A percentile compares a stretch with the other conserved stretches of the same genome.
Conservation (phyloP, 2,888 invertebrate species). For the Ichneumoninae sp. region DNA sequence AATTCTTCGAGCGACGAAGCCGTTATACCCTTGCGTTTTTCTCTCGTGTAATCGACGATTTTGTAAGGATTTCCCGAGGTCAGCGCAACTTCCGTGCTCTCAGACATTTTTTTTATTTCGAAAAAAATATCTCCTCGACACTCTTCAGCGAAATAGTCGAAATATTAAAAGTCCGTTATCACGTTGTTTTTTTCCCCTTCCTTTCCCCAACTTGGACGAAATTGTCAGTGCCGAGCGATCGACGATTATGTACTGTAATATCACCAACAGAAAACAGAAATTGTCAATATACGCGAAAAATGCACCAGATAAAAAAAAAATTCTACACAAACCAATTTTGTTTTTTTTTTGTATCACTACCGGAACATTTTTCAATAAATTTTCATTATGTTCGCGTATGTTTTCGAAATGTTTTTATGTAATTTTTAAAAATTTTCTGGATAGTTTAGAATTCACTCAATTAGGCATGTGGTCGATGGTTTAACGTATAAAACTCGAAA, state of each 20-base stretch:
- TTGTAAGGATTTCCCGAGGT: slow-evolving; percentile 89
- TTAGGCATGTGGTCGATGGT: slow-evolving; percentile 52
- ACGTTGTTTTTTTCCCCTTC: neutral
- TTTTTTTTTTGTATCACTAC: neutral
- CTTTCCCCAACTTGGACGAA: neutral
- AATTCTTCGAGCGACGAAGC: slow-evolving; percentile 92
- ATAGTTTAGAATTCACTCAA: slow-evolving; percentile 59
- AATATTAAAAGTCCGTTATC: neutral
- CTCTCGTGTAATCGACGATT: slow-evolving; percentile 92
- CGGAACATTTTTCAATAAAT: slow-evolving; percentile 20
- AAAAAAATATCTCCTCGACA: neutral
- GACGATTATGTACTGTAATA: slow-evolving; percentile 32
- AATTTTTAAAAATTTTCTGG: slow-evolving; percentile 1
- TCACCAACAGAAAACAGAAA: slow-evolving; percentile 44
- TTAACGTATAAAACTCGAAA: slow-evolving; percentile 33
- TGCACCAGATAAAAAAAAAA: neutral
- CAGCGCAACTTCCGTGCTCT: slow-evolving; percentile 73
- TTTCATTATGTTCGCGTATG: slow-evolving; percentile 23
- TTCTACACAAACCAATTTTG: slow-evolving; percentile 31
- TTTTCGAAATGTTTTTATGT: slow-evolving; percentile 15
- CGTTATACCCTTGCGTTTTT: slow-evolving; percentile 93
- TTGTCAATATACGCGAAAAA: slow-evolving; percentile 26
- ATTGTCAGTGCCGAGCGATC: neutral
- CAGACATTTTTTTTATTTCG: slow-evolving; percentile 67
- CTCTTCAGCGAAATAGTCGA: neutral